phyloP scores from a whole-genome alignment of 2,888 invertebrate genomes.

The Pristionchus maxplancki region DNA sequence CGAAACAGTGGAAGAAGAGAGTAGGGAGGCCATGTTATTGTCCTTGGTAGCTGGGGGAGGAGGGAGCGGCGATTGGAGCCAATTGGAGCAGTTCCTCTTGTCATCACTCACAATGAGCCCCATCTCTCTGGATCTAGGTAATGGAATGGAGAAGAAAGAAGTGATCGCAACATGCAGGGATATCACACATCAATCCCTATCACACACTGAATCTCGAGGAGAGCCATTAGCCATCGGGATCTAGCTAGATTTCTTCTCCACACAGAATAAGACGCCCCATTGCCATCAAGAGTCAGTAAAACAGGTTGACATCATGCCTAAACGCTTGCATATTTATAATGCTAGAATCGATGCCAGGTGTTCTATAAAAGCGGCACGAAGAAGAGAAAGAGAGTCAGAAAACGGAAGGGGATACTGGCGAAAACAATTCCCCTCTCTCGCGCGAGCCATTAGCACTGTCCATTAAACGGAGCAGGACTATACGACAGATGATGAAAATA shows the following conservation, averaged over 20 bases:
- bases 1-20: conserved; percentile 9
- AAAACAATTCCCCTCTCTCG: not conserved
- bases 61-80: conserved; percentile 7
- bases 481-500: not conserved
- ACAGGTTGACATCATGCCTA: not conserved
- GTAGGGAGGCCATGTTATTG: not conserved
- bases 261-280: not conserved
- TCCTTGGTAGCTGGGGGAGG: conserved; percentile 7
- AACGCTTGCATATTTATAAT: not conserved
- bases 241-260: not conserved
- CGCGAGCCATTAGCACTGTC: not conserved
- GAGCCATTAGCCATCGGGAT: not conserved
- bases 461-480: not conserved
- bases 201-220: not conserved
- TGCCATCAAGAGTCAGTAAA: not conserved
- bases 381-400: not conserved
- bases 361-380: not conserved
- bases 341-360: conserved; percentile 12
- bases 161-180: not conserved
- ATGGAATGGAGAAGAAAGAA: not conserved
- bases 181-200: not conserved
- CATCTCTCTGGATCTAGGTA: not conserved
- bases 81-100: not conserved
- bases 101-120: not conserved
- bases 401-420: not conserved